Conservation (phyloP, 2,797 vertebrate species). For the Anomalospiza imberbis region DNA sequence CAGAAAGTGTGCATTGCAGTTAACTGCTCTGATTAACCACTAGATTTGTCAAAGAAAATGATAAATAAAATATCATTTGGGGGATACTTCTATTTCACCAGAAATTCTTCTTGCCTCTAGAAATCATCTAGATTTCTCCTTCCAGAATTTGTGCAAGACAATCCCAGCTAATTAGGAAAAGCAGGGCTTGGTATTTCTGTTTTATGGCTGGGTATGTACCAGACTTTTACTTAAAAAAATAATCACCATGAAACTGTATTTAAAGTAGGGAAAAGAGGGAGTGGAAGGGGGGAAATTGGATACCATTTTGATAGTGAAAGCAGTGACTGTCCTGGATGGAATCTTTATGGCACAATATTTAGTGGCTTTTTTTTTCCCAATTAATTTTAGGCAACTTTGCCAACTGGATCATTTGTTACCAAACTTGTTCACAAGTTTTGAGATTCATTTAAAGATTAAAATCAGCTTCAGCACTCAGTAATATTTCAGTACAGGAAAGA, state of each 20-base stretch:
- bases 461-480: not conserved
- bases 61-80: not conserved
- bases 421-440: fast-evolving
- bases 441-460: not conserved
- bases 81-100: not conserved
- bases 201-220: not conserved
- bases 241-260: not conserved
- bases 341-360: not conserved
- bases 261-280: not conserved
- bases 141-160: not conserved
- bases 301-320: not conserved
- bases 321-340: not conserved
- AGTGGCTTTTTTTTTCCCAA: not conserved
- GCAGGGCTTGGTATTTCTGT: not conserved
- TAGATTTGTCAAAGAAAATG: not conserved
- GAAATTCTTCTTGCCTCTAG: not conserved
- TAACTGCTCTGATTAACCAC: not conserved
- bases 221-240: not conserved
- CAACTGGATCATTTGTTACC: not conserved
- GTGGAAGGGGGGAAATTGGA: fast-evolving
- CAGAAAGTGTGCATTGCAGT: not conserved
- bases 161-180: not conserved
- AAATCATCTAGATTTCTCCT: not conserved
- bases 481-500: not conserved
- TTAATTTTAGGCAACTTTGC: not conserved